Conservation (phyloP, 2,113 vertebrate species). For the Sinocyclocheilus anshuiensis region DNA sequence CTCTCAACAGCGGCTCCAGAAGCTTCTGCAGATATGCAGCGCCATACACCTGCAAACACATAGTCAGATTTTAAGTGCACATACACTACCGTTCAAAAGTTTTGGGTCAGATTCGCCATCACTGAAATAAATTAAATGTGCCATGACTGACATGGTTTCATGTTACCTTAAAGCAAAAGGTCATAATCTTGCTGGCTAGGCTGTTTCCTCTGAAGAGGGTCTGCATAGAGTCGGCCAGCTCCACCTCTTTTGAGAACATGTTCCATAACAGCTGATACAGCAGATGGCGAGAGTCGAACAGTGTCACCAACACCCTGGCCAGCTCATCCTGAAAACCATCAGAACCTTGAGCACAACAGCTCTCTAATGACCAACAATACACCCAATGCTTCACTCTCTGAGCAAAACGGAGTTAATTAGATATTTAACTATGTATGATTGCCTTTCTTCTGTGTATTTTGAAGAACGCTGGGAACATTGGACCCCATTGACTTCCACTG, state of each 20-base stretch:
- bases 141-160: background rate
- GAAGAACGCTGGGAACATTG: background rate
- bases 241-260: slow-evolving; percentile 99
- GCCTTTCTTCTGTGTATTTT: background rate
- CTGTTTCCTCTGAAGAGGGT: slow-evolving; percentile 98
- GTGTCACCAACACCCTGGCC: slow-evolving; percentile 93
- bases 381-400: too few species aligned
- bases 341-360: background rate
- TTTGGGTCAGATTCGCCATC: too few species aligned
- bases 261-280: slow-evolving; percentile 99
- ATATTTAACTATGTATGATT: background rate
- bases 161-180: slow-evolving; percentile 80
- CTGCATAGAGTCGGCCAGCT: slow-evolving; percentile 98
- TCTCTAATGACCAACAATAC: background rate
- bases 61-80: too few species aligned
- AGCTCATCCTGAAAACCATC: slow-evolving; percentile 86
- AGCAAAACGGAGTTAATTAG: background rate
- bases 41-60: slow-evolving; percentile 87
- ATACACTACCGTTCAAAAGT: too few species aligned
- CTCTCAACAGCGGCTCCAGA: slow-evolving; percentile 87
- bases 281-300: slow-evolving; percentile 96
- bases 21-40: slow-evolving; percentile 96
- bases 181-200: slow-evolving; percentile 99
- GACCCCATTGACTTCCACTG: background rate
- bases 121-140: too few species aligned